Evolutionary conservation across 2,113 vertebrate genomes (phyloP), one percentile per base, ranked within the genome.

Genomic region (Agapornis roseicollis): DNA sequence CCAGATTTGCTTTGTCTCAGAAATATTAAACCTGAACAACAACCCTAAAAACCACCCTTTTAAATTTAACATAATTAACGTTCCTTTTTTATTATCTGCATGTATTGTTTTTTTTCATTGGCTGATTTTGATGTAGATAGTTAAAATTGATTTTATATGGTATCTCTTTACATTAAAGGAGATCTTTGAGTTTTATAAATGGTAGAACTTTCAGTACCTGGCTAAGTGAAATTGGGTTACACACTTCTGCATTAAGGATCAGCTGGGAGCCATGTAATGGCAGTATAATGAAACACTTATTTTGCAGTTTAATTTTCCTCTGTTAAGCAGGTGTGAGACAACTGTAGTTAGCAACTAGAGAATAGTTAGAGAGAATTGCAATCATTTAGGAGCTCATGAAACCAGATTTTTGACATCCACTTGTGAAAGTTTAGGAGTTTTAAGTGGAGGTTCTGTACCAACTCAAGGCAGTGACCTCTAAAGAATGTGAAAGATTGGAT

Each of bases 341-440:
- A 92, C 78, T 69, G 27, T 90, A 88, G 10, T n/a, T 78, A 68
- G 14, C 24, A 87, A 12, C 24, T 39, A 39, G 20, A 50, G 20
- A 28, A 55, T 77, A 89, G 76, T 96, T 81, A 89, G 17, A 87
- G 64, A 93, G 37, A 89, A 90, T 77, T 87, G 44, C 78, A 95
- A 39, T 91, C 70, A 55, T 17, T 89, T 79, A 78, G 78, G 53
- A 94, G 27, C 7, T 46, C 64, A 73, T 37, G 86, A 86, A 90
- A 88, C n/a, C 79, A 93, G 64, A 72, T 94, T 96, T 97, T 96
- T 87, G 88, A n/a, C 47, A 42, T 56, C 56, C 63, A 72, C 44
- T 83, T 90, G 65, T 77, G 78, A 64, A 88, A 71, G n/a, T 82
- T 86, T 80, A 85, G 88, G 37, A 88, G 44, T 44, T 72, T 9